A percentile compares a stretch with the other conserved stretches of the same genome.
These are phyloP conservation scores for Drosophila monieri DNA, from an alignment of 2,888 invertebrate genomes.

Conservation along the genomic window DNA sequence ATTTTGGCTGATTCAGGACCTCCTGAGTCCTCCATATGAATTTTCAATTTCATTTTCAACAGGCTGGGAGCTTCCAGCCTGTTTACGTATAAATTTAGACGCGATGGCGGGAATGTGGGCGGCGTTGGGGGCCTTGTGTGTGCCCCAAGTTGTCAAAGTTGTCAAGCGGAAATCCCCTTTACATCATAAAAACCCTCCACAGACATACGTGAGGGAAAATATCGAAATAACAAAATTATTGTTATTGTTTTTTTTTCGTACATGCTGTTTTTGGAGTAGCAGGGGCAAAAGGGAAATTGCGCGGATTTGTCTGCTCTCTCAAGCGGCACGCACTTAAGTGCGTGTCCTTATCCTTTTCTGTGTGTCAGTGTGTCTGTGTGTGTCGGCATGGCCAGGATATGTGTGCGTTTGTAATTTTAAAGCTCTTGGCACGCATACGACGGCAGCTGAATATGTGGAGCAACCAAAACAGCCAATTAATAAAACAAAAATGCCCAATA, in stretches of 20 bases:
- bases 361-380: slow-evolving; percentile 14
- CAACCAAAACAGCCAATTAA: slow-evolving; percentile 53
- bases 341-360: slow-evolving; percentile 36
- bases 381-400: slow-evolving; percentile 6
- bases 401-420: slow-evolving; percentile 43
- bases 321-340: slow-evolving; percentile 58
- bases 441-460: slow-evolving; percentile 6
- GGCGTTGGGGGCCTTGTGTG: background rate
- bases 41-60: slow-evolving; percentile 72
- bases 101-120: slow-evolving; percentile 22
- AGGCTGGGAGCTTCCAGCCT: slow-evolving; percentile 30
- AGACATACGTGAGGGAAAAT: slow-evolving; percentile 54
- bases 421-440: slow-evolving; percentile 36
- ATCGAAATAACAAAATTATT: slow-evolving; percentile 81
- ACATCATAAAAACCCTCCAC: slow-evolving; percentile 61
- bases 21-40: slow-evolving; percentile 58
- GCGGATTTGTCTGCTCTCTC: slow-evolving; percentile 66
- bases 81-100: slow-evolving; percentile 64
- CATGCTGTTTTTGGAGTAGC: slow-evolving; percentile 3
- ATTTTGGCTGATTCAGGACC: slow-evolving; percentile 18
- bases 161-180: slow-evolving; percentile 75
- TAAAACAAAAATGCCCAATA: slow-evolving; percentile 44
- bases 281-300: slow-evolving; percentile 52
- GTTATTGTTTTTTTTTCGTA: slow-evolving; percentile 60
- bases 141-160: slow-evolving; percentile 73